phyloP scores from a whole-genome alignment of 2,113 vertebrate genomes.

The Tupaia chinensis region DNA sequence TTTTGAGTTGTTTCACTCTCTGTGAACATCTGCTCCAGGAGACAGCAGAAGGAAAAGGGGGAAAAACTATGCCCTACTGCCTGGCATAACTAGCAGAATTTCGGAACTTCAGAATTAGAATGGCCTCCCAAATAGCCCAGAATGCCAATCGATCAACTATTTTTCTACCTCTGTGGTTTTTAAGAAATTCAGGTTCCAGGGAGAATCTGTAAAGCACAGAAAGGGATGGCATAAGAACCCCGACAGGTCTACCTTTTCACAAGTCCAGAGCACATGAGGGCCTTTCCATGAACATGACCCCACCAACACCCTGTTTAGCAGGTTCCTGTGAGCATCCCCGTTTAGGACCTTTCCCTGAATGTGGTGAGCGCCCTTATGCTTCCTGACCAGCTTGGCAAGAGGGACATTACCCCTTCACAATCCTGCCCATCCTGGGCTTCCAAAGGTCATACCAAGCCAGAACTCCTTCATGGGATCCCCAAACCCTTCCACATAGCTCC shows the following conservation, averaged over 20 bases:
- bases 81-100: neutral
- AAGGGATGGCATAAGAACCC: neutral
- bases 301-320: neutral
- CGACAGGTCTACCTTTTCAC: no score
- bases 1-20: neutral
- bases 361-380: neutral
- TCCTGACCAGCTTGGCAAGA: neutral
- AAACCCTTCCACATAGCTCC: constrained; percentile 93
- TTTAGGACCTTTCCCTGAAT: neutral
- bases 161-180: neutral
- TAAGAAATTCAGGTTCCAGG: neutral
- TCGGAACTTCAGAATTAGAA: neutral
- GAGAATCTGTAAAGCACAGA: neutral
- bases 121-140: neutral
- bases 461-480: constrained; percentile 93
- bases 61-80: no score
- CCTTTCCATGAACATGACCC: accelerated
- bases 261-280: accelerated
- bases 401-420: no score
- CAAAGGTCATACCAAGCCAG: constrained; percentile 91
- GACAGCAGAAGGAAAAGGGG: neutral
- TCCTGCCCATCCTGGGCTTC: neutral
- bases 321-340: neutral
- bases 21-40: constrained; percentile 1
- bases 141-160: neutral